phyloP scores from a whole-genome alignment of 2,797 vertebrate genomes.

The Dicrostonyx torquatus region DNA sequence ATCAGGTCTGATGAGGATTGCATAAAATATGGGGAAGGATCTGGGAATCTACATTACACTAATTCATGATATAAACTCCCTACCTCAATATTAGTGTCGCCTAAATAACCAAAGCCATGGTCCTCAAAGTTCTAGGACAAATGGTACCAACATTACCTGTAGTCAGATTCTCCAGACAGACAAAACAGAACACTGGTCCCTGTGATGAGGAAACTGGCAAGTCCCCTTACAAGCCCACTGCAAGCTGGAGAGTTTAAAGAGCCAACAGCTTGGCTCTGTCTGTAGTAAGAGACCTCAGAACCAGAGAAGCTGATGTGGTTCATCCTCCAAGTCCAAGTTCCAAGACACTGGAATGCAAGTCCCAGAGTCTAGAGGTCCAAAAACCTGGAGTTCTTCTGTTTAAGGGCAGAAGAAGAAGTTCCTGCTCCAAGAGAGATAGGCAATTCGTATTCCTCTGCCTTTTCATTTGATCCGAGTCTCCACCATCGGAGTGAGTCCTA shows the following conservation, averaged over 20 bases:
- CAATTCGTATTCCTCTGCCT: not conserved
- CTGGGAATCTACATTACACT: not conserved
- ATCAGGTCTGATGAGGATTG: not conserved
- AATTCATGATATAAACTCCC: not conserved
- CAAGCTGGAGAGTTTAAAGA: not conserved
- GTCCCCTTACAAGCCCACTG: not conserved
- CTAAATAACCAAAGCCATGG: not conserved
- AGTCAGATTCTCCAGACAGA: not conserved
- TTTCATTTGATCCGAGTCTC: not conserved
- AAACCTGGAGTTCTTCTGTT: not conserved
- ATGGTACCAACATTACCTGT: not conserved
- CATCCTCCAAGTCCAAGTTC: not conserved
- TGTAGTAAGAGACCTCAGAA: not conserved
- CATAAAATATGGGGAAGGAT: not conserved
- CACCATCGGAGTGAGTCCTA: too few relatives aligned
- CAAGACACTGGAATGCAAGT: not conserved
- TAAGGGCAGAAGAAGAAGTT: not conserved
- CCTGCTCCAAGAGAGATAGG: not conserved
- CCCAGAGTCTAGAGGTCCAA: not conserved
- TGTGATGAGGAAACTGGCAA: not conserved
- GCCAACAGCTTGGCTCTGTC: not conserved
- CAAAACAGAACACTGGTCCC: not conserved
- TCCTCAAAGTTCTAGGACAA: not conserved
- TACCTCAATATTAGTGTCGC: not conserved
- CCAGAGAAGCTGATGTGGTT: not conserved